Base-by-base conservation (phyloP, 2,888 invertebrate species). In the Tolmerus cingulatus region DNA sequence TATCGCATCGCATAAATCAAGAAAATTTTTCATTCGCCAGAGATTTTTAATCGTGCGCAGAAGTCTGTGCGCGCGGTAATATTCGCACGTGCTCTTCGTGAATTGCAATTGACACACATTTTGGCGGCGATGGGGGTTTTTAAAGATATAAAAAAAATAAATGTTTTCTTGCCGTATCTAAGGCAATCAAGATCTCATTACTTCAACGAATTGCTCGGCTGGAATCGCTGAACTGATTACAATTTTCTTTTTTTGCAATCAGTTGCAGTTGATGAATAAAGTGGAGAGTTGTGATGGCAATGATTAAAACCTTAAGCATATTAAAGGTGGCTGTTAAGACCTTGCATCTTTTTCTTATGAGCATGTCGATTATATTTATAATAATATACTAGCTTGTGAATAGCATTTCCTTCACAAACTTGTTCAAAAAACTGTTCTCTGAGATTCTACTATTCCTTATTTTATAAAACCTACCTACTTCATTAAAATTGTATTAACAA, bases 21-120 rank as follows among this genome's bases (percentile, higher is more conserved):
- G 82, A 82, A 82, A 51, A 57, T 82, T 37, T 12, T 57, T 82
- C 82, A 78, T 78, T 78, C 40, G 76, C 76, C n/a, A 16, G 76
- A 81, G 43, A 78, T 78, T 76, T 78, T 78, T 78, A 43, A 76
- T 81, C 30, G 51, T 51, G 81, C 81, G 23, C 51, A 23, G 27
- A 34, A 74, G 34, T 74, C 4, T 51, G 30, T 74, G 74, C 51
- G 51, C 51, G 12, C 66, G 34, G 16, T 27, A 76, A 46, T 46
- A 46, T 76, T 76, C 76, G 76, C 37, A 66, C 66, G 34, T 76
- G 76, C 76, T 76, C 40, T 76, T 74, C 27, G 7, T 76, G 76
- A 23, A 66, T 40, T 76, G 76, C 76, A 76, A 37, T 76, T 76
- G 76, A 76, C 76, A 76, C 76, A 76, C 76, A 76, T 76, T 76